Percentiles rank a stretch among this genome's conserved stretches.
These are phyloP conservation scores for Drosophila eugracilis DNA, from an alignment of 1,140 invertebrate species.

Conservation along the genomic window DNA sequence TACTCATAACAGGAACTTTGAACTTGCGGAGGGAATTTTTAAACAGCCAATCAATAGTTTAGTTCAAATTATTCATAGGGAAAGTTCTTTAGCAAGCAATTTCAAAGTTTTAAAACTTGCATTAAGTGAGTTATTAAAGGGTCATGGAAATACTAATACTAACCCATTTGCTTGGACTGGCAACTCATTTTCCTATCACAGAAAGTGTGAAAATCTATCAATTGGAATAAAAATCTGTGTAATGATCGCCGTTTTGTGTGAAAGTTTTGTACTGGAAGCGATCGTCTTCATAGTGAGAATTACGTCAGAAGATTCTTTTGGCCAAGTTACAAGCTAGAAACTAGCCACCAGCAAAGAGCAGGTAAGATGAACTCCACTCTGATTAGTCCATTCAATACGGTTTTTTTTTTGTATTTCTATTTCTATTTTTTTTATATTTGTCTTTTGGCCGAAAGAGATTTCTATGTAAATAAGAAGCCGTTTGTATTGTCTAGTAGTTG, in stretches of 20 bases:
- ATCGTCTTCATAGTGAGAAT: slow-evolving; percentile 34
- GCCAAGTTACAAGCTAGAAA: slow-evolving; percentile 18
- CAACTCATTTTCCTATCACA: not conserved
- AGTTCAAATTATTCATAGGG: slow-evolving; percentile 5
- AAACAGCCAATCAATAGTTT: slow-evolving; percentile 4
- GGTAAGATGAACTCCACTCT: slow-evolving; percentile 41
- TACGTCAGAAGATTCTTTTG: slow-evolving; percentile 33
- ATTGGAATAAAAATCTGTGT: slow-evolving; percentile 22
- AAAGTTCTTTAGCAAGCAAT: not conserved
- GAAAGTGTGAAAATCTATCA: slow-evolving; percentile 3
- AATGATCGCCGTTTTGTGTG: slow-evolving; percentile 23
- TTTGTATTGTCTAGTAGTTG: slow-evolving; percentile 51
- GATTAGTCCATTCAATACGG: slow-evolving; percentile 45
- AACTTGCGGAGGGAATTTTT: slow-evolving; percentile 5
- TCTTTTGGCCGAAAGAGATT: slow-evolving; percentile 36
- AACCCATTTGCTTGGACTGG: slow-evolving; percentile 29
- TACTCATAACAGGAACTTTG: not conserved
- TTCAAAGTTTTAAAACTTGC: not conserved
- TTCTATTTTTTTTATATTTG: slow-evolving; percentile 9
- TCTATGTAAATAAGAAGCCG: slow-evolving; percentile 45
- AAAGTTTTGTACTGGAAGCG: slow-evolving; percentile 24
- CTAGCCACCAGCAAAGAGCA: slow-evolving; percentile 26
- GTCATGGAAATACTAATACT: too few species aligned
- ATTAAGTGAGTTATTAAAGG: too few species aligned
- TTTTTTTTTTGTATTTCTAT: slow-evolving; percentile 20